phyloP scores from a whole-genome alignment of 2,797 vertebrate species.

The Euphonia xanthogaster region DNA sequence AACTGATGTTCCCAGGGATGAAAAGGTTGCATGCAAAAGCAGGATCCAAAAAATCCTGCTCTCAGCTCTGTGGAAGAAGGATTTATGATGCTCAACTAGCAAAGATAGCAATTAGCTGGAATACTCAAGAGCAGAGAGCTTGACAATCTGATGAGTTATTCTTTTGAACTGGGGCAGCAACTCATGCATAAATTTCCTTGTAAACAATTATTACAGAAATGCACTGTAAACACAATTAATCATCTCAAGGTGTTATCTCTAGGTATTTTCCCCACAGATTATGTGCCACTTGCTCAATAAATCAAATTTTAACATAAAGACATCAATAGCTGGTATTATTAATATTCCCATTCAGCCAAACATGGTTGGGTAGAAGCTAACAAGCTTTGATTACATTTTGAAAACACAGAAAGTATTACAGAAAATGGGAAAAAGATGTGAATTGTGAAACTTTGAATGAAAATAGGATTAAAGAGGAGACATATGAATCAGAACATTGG shows the following conservation, averaged over 20 bases:
- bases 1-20: not conserved
- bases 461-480: conserved; percentile 40
- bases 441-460: conserved; percentile 41
- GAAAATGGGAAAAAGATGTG: conserved; percentile 35
- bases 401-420: conserved; percentile 37
- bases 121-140: conserved; percentile 63
- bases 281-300: conserved; percentile 59
- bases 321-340: conserved; percentile 57
- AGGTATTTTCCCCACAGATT: conserved; percentile 67
- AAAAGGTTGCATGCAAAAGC: conserved; percentile 6
- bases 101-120: conserved; percentile 65
- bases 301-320: conserved; percentile 70
- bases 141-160: conserved; percentile 72
- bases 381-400: conserved; percentile 45
- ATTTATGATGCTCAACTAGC: conserved; percentile 49
- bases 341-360: conserved; percentile 65
- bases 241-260: conserved; percentile 70
- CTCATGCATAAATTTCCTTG: conserved; percentile 69
- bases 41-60: conserved; percentile 48
- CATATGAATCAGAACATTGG: conserved; percentile 23
- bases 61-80: conserved; percentile 32
- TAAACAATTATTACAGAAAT: conserved; percentile 73
- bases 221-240: conserved; percentile 72
- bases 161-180: conserved; percentile 67
- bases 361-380: conserved; percentile 24